A percentile compares a stretch with the other conserved stretches of the same genome.
Evolutionary conservation across 2,797 vertebrate genomes (phyloP).

Genomic region (Rhabdophis nuchalis): DNA sequence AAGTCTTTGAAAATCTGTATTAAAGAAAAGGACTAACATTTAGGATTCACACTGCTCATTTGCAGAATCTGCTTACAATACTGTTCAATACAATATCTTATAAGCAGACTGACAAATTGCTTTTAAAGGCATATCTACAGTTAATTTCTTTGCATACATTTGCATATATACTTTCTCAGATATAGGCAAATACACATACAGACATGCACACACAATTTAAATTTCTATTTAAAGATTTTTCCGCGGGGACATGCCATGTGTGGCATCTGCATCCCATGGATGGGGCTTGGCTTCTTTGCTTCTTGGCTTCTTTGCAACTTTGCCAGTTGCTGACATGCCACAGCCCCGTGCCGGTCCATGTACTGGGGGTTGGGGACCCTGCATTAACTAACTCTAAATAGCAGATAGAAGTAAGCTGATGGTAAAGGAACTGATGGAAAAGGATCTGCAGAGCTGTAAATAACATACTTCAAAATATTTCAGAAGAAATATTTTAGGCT

Average conservation of each 20-base stretch:
- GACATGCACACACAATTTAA: not conserved
- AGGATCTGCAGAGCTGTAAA: not conserved
- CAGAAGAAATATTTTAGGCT: not conserved
- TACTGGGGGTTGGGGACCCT: not conserved
- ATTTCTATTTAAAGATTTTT: not conserved
- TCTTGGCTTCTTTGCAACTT: not conserved
- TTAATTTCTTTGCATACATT: not conserved
- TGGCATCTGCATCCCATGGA: not conserved
- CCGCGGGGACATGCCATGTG: no score
- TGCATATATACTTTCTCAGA: not conserved
- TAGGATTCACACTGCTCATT: not conserved
- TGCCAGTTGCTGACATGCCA: not conserved
- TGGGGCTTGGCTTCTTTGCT: not conserved
- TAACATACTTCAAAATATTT: not conserved
- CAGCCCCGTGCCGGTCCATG: not conserved
- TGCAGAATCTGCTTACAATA: not conserved
- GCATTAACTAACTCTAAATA: not conserved
- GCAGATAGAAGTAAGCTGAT: not conserved
- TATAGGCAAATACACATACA: not conserved
- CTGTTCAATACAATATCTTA: not conserved
- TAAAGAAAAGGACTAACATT: not conserved
- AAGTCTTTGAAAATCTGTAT: not conserved
- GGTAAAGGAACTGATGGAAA: not conserved
- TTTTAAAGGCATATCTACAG: conserved; percentile 1
- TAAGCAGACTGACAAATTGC: not conserved